These are phyloP conservation scores for Hydriomena furcata DNA, from an alignment of 2,888 invertebrate species.

Conservation along the genomic window DNA sequence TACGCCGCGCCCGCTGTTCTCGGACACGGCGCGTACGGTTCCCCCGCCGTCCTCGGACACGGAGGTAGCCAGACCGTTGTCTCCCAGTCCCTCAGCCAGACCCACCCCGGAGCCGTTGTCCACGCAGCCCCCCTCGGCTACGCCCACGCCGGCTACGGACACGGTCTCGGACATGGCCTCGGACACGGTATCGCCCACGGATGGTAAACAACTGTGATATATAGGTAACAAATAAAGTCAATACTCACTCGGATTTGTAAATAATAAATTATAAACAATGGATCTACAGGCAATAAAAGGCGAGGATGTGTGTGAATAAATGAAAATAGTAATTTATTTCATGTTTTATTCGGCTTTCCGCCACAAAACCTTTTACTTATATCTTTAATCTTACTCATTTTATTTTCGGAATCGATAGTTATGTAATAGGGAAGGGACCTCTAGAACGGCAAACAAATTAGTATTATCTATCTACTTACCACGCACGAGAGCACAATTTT, in stretches of 20 bases:
- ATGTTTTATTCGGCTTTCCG: slow-evolving; percentile 4
- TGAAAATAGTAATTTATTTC: slow-evolving; percentile 57
- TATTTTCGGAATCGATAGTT: too few species aligned
- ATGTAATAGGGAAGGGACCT: too few species aligned
- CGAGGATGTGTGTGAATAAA: slow-evolving; percentile 81
- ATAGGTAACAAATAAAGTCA: slow-evolving; percentile 70
- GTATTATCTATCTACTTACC: too few species aligned
- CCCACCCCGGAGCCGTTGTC: slow-evolving; percentile 57
- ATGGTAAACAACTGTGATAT: slow-evolving; percentile 80
- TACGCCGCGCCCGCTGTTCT: slow-evolving; percentile 33
- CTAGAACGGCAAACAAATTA: too few species aligned
- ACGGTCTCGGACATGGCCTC: too few species aligned
- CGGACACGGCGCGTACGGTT: slow-evolving; percentile 45
- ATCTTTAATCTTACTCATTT: too few species aligned
- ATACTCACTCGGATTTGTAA: slow-evolving; percentile 75
- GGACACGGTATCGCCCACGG: slow-evolving; percentile 56
- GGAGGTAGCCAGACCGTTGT: slow-evolving; percentile 51
- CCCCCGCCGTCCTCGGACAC: slow-evolving; percentile 32
- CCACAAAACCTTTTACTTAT: too few species aligned
- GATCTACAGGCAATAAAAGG: slow-evolving; percentile 63
- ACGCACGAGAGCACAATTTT: too few species aligned
- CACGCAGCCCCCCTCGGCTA: slow-evolving; percentile 45
- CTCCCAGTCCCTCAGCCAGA: slow-evolving; percentile 43
- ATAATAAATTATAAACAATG: slow-evolving; percentile 67
- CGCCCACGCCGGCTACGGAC: slow-evolving; percentile 41